Base-by-base conservation (phyloP, 2,888 invertebrate species). In the Lithophane ornitopus region DNA sequence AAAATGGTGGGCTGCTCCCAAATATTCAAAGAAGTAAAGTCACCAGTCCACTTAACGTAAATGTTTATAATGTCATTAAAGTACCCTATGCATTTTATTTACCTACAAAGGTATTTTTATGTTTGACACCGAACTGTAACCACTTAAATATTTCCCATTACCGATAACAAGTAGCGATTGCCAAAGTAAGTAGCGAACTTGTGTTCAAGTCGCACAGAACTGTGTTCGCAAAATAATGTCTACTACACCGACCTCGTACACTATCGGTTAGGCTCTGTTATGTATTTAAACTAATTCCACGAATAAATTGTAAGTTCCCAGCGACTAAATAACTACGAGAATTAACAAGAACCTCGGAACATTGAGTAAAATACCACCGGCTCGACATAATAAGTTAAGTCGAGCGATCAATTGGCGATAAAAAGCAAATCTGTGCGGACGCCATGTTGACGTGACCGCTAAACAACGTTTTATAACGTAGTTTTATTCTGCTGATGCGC, bases 381-480 rank as follows among this genome's bases (percentile, higher is more conserved):
- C 8, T 56, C 52, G 44, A 9, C 28, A 28, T 70, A 59, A 67
- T 79, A 58, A 67, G 34, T 61, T 41, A 44, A 68, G 28, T 22
- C n/a, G 54, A 77, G 22, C 61, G 56, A 69, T 61, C 59, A 71
- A 46, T 74, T 28, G 34, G 49, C 63, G n/a, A 61, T 70, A 69
- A 80, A 79, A 81, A 84, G 39, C n/a, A 68, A 74, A 84, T 84
- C 63, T 46, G 67, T 54, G 83, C 66, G 70, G 61, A 34, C 46
- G 67, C 62, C 68, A 54, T 62, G 62, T 62, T 63, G 34, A 68
- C 41, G 80, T 66, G 56, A 74, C 80, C 84, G 39, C 84, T 58
- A 58, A 52, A 58, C 59, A 41, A 34, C 39, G 8, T 52, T 58
- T 66, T 54, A 58, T 54, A 28, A 58, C 22, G 28, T 22, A 44